These are phyloP conservation scores for Chaenocephalus aceratus DNA, from an alignment of 2,113 vertebrate genomes.

Conservation along the genomic window DNA sequence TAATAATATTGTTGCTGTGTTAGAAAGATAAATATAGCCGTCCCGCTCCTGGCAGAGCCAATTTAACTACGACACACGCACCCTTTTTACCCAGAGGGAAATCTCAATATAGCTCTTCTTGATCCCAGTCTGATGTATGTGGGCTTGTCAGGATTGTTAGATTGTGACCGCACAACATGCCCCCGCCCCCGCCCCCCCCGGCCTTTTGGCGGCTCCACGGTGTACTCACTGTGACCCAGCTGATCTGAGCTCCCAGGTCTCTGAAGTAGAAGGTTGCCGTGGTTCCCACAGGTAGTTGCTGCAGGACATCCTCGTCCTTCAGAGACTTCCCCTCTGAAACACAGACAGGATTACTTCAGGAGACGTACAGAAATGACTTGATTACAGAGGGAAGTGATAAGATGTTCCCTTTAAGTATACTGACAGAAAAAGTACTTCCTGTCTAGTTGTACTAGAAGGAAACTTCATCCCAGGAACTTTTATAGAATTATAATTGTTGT, in stretches of 20 bases:
- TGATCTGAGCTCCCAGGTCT: slow-evolving; percentile 95
- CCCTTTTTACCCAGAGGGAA: slow-evolving; percentile 15
- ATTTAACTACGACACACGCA: not conserved
- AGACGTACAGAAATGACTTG: not conserved
- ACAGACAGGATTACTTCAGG: slow-evolving; percentile 3
- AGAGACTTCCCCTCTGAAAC: slow-evolving; percentile 92
- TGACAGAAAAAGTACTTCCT: not conserved
- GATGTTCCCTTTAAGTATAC: not conserved
- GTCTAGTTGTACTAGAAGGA: no score
- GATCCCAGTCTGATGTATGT: slow-evolving; percentile 25
- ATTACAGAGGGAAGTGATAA: not conserved
- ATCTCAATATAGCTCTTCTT: slow-evolving; percentile 37
- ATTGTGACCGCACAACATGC: slow-evolving; percentile 4
- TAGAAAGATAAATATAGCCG: not conserved
- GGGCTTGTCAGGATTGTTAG: slow-evolving; percentile 17
- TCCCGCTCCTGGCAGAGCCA: not conserved
- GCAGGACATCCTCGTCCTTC: slow-evolving; percentile 94
- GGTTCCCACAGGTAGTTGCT: slow-evolving; percentile 95
- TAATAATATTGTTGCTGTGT: not conserved
- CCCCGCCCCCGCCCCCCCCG: not conserved
- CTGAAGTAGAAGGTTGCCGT: slow-evolving; percentile 96
- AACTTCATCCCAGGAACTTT: no score
- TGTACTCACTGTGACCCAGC: slow-evolving; percentile 94
- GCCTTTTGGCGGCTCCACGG: not conserved
- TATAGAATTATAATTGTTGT: no score